A percentile compares a stretch with the other conserved stretches of the same genome.
Conservation (phyloP, 2,888 invertebrate genomes). For the Tenthredo notha region DNA sequence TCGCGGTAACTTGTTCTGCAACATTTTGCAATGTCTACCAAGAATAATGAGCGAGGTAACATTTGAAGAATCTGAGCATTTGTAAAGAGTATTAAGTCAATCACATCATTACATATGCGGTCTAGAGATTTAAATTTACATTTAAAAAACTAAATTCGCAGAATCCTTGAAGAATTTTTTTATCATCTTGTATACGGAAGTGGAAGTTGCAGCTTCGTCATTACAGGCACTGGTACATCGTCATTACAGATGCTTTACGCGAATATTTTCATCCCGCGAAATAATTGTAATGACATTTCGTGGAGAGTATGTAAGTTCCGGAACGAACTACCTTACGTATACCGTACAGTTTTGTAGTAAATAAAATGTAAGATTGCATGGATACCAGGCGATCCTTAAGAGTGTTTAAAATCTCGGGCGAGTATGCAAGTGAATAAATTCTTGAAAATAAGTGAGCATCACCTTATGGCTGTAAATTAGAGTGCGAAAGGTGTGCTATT, state of each 20-base stretch:
- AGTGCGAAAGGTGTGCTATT: conserved; percentile 46
- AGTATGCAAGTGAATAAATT: conserved; percentile 32
- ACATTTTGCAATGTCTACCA: conserved; percentile 34
- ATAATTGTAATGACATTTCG: conserved; percentile 25
- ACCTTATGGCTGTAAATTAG: conserved; percentile 28
- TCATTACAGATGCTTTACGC: background rate
- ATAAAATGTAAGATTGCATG: conserved; percentile 10
- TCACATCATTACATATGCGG: background rate
- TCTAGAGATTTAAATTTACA: background rate
- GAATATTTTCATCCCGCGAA: background rate
- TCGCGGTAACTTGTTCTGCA: conserved; percentile 15
- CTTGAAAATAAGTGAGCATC: conserved; percentile 29
- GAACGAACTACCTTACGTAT: background rate
- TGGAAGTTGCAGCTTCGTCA: background rate
- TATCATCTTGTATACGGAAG: background rate
- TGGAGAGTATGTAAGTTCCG: background rate
- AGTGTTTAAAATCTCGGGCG: conserved; percentile 12
- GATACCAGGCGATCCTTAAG: background rate
- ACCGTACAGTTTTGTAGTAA: background rate
- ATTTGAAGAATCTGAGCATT: conserved; percentile 3
- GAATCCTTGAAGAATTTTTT: background rate
- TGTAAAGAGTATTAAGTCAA: background rate
- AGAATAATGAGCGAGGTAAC: conserved; percentile 26
- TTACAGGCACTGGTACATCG: background rate
- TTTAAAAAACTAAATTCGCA: conserved; percentile 16